Evolutionary conservation across 2,888 invertebrate species (phyloP), one percentile per base, ranked within the genome.

Genomic region (Parascotia fuliginaria): DNA sequence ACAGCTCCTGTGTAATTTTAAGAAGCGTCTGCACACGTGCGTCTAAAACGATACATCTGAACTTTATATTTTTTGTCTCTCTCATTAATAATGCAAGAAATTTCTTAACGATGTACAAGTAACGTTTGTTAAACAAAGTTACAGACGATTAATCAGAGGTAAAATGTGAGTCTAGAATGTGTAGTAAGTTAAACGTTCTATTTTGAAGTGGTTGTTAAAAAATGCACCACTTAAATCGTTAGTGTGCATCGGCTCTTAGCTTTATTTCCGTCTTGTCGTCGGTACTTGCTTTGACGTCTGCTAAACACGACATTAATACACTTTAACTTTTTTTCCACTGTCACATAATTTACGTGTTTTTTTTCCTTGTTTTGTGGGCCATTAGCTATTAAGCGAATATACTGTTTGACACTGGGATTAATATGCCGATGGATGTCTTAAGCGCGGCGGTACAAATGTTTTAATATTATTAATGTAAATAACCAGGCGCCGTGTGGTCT

Each of bases 261-360:
- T 74, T 82, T 88, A 87, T 88, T 87, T 87, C 82, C 77, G 86
- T 84, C 82, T 60, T 62, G 62, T 68, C 69, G 74, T 70, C 86
- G 85, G 85, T 81, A 72, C 78, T 64, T 64, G 75, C 89, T 90
- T 90, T 92, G 92, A 89, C 92, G 85, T 88, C 81, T 75, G 80
- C 81, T 87, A 85, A 89, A 90, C 91, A 88, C 86, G 86, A 87
- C 91, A 89, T 89, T 88, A 90, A 91, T 89, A 89, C 85, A 82
- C 83, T 87, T 79, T 77, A 77, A 73, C 73, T 82, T 88, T 88
- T 87, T 91, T 88, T 81, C 76, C 67, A 68, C 85, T 88, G 91
- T 89, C 92, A 84, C 89, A 91, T 90, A 87, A 87, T 87, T 92
- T 87, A 87, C 78, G 41, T 31, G 77, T 81, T 85, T 87, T 86